Base-by-base conservation (phyloP, 2,888 invertebrate species). In the Mythimna loreyi region DNA sequence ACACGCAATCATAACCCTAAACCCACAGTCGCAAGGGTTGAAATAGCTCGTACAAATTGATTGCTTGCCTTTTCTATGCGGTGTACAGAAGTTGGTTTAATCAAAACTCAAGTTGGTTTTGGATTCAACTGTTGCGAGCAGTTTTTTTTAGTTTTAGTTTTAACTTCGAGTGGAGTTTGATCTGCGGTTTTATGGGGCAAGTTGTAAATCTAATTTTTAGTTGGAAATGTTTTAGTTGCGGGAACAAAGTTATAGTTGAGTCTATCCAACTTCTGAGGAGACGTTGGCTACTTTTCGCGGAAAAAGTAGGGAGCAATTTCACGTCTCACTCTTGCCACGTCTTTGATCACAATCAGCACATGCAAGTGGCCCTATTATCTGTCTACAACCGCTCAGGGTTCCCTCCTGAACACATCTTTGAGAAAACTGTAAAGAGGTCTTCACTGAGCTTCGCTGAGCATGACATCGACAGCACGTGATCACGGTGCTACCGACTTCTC, bases 81-180 rank as follows among this genome's bases (percentile, higher is more conserved):
- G 67, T 68, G 62, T 67, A 53, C 68, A 63, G 58, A 74, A 73
- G 72, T 80, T 69, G 75, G 85, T 75, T 84, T 85, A 86, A 86
- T 86, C 85, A 86, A 67, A 75, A 72, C 76, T 75, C 56, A 65
- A 78, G 80, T 82, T 81, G 71, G 76, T 76, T 78, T 57, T 57
- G 72, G 57, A 75, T 82, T 69, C 70, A 78, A 81, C 66, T 70
- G 70, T 81, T 83, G 83, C 72, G 62, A 28, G 49, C 50, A 52
- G 68, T 73, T 33, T 67, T 64, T 83, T 82, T 75, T 47, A 28
- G 70, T 28, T 73, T 66, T 61, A 60, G 66, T 73, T 73, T 57
- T 60, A 64, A 68, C 72, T 81, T 74, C 55, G 67, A 72, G 58
- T 64, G 36, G 59, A 71, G 75, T 74, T 77, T 70, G 68, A 70